phyloP scores from a whole-genome alignment of 2,888 invertebrate genomes.

The Thelaira solivaga region DNA sequence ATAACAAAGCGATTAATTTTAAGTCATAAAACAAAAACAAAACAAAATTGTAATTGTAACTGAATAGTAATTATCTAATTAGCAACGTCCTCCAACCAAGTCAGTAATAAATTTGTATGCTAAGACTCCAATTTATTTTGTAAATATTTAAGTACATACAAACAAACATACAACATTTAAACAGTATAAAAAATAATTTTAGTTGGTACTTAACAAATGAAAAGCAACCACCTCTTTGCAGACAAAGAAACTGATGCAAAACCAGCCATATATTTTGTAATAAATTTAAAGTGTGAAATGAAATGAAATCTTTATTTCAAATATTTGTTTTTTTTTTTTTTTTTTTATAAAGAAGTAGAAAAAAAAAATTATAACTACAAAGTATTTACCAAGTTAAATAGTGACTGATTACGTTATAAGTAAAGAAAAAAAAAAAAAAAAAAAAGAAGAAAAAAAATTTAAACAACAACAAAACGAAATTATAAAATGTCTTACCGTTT shows the following conservation, averaged over 20 bases:
- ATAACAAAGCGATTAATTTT: not conserved
- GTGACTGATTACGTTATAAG: conserved; percentile 62
- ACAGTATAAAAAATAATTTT: too few relatives aligned
- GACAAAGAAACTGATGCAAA: conserved; percentile 50
- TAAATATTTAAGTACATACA: conserved; percentile 14
- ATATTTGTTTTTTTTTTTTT: not conserved
- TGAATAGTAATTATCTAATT: not conserved
- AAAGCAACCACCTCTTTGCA: conserved; percentile 50
- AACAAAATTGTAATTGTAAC: not conserved
- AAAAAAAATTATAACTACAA: conserved; percentile 15
- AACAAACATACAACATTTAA: not conserved
- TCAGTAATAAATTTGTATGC: conserved; percentile 33
- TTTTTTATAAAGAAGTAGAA: conserved; percentile 29
- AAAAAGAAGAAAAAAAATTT: not conserved
- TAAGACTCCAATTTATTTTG: not conserved
- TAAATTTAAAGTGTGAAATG: not conserved
- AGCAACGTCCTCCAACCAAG: conserved; percentile 34
- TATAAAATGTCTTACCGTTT: conserved; percentile 20
- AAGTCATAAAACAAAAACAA: not conserved
- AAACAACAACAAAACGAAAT: conserved; percentile 16
- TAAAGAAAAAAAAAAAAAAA: conserved; percentile 2
- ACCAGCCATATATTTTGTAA: conserved; percentile 57
- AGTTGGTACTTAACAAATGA: conserved; percentile 47
- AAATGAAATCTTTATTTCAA: not conserved
- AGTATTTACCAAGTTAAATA: conserved; percentile 58